Evolutionary conservation across 2,113 vertebrate genomes (phyloP), one percentile per base, ranked within the genome.

Genomic region (Rhodinocichla rosea): DNA sequence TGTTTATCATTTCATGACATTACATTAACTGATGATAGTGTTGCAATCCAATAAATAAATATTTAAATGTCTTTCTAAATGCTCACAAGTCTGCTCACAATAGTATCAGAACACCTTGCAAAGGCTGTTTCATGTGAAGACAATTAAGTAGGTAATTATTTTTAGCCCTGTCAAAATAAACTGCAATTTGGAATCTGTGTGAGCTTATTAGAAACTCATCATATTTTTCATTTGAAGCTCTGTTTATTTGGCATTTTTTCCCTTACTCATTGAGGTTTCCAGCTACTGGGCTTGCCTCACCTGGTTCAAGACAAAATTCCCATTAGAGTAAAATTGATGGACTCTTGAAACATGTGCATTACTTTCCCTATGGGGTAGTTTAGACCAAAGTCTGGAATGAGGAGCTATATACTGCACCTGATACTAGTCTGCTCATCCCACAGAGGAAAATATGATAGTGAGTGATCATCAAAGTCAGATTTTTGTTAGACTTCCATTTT

Each of bases 61-160:
- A 83, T 90, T 86, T 84, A 81, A 90, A 70, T 53, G 4, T 76
- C 15, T 89, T 15, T 89, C 33, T 88, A 90, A 86, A 70, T 78
- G 68, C 22, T 83, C 15, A 53, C n/a, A 91, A 59, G 44, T 28
- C 17, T 53, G 8, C 21, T 90, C 64, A 71, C 79, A 90, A 35
- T 24, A 86, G 32, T 40, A 75, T 77, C 37, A 26, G 44, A 83
- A 74, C 52, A 92, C 60, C 52, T 94, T 88, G 83, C 35, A 77
- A 93, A 86, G 27, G 35, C 55, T 86, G 27, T 73, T 93, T 91
- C 59, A 64, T 16, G 3, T 59, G 37, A 90, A 86, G 33, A 9
- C 52, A 92, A 95, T 97, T 90, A 96, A 86, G 44, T 24, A 70
- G 30, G 63, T 63, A 95, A 94, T 91, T 93, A 90, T 91, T 96